A percentile compares a stretch with the other conserved stretches of the same genome.
These are phyloP conservation scores for Uropetala carovei DNA, from an alignment of 2,888 invertebrate species.

Conservation along the genomic window DNA sequence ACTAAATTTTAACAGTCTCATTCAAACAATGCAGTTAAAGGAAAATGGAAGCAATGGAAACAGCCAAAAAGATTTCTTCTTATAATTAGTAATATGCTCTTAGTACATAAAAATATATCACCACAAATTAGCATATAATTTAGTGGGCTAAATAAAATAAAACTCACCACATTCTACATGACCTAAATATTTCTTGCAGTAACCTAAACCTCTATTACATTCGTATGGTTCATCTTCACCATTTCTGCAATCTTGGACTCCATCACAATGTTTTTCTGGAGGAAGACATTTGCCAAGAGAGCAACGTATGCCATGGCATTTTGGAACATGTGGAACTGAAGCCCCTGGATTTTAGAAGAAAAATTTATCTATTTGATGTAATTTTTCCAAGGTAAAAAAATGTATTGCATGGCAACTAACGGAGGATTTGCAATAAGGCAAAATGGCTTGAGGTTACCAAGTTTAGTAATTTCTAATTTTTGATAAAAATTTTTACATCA, in stretches of 20 bases:
- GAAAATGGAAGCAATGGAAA: no score
- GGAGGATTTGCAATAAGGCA: no score
- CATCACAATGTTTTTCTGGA: slow-evolving; percentile 81
- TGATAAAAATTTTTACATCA: no score
- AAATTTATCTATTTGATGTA: background rate
- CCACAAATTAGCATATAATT: no score
- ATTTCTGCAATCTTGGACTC: slow-evolving; percentile 82
- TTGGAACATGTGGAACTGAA: slow-evolving; percentile 67
- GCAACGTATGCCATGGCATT: slow-evolving; percentile 82
- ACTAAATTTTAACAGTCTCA: no score
- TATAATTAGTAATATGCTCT: no score
- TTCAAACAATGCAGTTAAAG: no score
- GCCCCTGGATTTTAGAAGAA: slow-evolving; percentile 10
- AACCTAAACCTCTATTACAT: slow-evolving; percentile 1
- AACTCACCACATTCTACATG: slow-evolving; percentile 60
- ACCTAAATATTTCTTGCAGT: slow-evolving; percentile 29
- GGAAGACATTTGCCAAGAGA: slow-evolving; percentile 82
- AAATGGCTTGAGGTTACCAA: no score
- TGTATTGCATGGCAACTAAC: background rate
- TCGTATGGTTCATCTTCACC: slow-evolving; percentile 80
- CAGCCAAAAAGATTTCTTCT: no score
- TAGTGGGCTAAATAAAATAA: background rate
- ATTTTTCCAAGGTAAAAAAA: slow-evolving; percentile 23
- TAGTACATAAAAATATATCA: no score
- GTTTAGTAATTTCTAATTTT: no score